Evolutionary conservation across 2,888 invertebrate species (phyloP).

Genomic region (Malthinus seriepunctatus): DNA sequence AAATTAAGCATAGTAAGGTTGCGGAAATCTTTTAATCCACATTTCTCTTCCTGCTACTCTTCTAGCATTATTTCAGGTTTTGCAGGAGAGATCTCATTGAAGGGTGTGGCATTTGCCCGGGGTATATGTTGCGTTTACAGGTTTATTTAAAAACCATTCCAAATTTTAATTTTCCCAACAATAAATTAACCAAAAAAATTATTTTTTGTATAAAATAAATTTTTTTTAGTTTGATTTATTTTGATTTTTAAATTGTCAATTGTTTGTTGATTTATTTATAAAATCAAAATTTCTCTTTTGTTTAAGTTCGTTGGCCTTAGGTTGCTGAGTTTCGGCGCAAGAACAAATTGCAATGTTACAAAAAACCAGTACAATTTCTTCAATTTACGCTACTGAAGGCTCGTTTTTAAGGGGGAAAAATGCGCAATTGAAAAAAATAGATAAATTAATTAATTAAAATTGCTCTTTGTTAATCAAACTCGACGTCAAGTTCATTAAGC

Average conservation of each 20-base stretch:
- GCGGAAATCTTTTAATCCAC: conserved; percentile 14
- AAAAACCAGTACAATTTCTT: conserved; percentile 24
- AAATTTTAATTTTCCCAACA: not conserved
- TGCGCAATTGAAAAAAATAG: conserved; percentile 8
- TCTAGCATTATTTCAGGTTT: conserved; percentile 28
- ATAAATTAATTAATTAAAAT: conserved; percentile 2
- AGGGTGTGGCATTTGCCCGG: conserved; percentile 38
- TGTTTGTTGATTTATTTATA: not conserved
- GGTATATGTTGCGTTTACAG: conserved; percentile 30
- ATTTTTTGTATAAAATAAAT: not conserved
- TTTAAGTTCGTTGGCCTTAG: conserved; percentile 25
- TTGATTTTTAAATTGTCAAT: not conserved
- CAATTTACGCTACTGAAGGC: conserved; percentile 7
- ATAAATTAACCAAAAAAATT: not conserved
- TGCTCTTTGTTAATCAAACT: no score
- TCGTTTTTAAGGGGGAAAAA: conserved; percentile 13
- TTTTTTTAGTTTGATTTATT: no score
- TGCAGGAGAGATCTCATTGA: conserved; percentile 32
- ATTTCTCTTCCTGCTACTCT: conserved; percentile 23
- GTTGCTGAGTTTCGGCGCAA: conserved; percentile 24
- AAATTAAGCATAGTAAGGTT: not conserved
- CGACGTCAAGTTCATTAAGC: no score
- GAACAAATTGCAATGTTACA: conserved; percentile 13
- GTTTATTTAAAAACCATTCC: conserved; percentile 17
- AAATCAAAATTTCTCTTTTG: conserved; percentile 17